Percentiles rank a stretch among this genome's conserved stretches.
These are phyloP conservation scores for Scomber colias DNA, from an alignment of 2,113 vertebrate species.

Conservation along the genomic window DNA sequence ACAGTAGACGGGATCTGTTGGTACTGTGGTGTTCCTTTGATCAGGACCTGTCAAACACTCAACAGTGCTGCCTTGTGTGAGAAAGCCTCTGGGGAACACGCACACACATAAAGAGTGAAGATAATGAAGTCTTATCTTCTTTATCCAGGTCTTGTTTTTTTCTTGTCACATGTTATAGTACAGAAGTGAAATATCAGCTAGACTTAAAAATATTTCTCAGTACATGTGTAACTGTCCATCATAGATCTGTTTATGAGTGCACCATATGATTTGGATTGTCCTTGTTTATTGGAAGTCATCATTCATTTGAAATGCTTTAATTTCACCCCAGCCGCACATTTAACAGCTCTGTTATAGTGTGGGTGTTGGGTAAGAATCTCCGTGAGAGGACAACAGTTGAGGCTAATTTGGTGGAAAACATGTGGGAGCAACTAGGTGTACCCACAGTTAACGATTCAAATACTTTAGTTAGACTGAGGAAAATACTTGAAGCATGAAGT, in stretches of 20 bases:
- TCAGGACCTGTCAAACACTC: slow-evolving; percentile 56
- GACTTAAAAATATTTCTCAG: background rate
- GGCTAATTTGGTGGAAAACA: slow-evolving; percentile 64
- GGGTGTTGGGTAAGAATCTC: slow-evolving; percentile 33
- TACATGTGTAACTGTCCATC: background rate
- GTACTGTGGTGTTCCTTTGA: slow-evolving; percentile 57
- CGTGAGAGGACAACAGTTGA: slow-evolving; percentile 31
- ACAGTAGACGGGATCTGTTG: slow-evolving; percentile 59
- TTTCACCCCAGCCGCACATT: slow-evolving; percentile 28
- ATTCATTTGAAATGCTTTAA: slow-evolving; percentile 24
- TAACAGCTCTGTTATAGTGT: slow-evolving; percentile 43
- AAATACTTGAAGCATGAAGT: slow-evolving; percentile 47
- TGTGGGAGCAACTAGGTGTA: slow-evolving; percentile 67
- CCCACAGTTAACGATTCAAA: slow-evolving; percentile 47
- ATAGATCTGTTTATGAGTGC: background rate
- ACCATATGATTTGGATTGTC: background rate
- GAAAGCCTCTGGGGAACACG: slow-evolving; percentile 13
- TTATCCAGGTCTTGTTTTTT: slow-evolving; percentile 2
- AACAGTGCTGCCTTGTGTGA: slow-evolving; percentile 7
- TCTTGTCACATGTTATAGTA: background rate
- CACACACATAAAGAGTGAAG: background rate
- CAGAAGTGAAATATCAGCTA: background rate
- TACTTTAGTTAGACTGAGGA: slow-evolving; percentile 33
- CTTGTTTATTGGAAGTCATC: slow-evolving; percentile 30
- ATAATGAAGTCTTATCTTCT: background rate